Evolutionary conservation across 2,888 invertebrate species (phyloP).

Genomic region (Andrena minutula): DNA sequence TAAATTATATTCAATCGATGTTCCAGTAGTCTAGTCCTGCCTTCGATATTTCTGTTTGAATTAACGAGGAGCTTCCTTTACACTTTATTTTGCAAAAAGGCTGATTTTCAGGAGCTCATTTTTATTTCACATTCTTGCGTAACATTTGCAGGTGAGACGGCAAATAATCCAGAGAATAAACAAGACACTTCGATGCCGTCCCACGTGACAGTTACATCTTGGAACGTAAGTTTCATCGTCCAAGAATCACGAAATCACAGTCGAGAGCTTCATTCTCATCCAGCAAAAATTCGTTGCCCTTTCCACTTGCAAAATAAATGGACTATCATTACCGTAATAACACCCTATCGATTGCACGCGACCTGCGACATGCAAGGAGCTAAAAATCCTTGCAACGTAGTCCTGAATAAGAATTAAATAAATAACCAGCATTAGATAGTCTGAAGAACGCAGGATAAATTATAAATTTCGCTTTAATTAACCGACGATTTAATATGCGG

Average conservation of each 20-base stretch:
- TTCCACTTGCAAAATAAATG: background rate
- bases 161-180: background rate
- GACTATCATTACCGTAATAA: background rate
- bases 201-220: slow-evolving; percentile 70
- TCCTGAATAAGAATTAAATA: background rate
- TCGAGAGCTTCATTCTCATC: too few relatives aligned
- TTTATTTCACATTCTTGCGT: background rate
- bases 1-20: too few relatives aligned
- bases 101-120: background rate
- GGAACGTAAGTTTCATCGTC: slow-evolving; percentile 61
- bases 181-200: slow-evolving; percentile 45
- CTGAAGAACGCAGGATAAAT: background rate
- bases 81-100: background rate
- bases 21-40: too few relatives aligned
- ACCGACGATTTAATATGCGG: background rate
- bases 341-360: slow-evolving; percentile 1
- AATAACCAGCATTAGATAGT: background rate
- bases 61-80: too few relatives aligned
- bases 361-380: background rate
- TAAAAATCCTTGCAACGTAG: background rate
- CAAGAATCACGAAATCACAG: background rate
- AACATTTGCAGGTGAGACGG: background rate
- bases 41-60: too few relatives aligned
- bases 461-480: background rate
- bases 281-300: background rate